These are phyloP conservation scores for Dermatemys mawii DNA, from an alignment of 2,113 vertebrate species.

Conservation along the genomic window DNA sequence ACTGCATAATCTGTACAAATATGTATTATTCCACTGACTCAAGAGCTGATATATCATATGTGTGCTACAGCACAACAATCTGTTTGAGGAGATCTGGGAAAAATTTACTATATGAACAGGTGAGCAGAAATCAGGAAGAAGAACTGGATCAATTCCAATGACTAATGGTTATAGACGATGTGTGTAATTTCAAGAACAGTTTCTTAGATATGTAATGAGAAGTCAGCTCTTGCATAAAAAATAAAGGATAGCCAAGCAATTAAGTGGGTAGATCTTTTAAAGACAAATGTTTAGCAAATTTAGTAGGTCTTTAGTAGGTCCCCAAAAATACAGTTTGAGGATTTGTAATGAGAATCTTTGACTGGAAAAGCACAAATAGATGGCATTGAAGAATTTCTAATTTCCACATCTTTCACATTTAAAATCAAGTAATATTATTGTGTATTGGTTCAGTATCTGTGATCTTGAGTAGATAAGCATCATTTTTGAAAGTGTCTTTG, in stretches of 20 bases:
- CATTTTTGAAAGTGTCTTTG: neutral
- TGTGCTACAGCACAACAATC: neutral
- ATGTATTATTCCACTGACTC: neutral
- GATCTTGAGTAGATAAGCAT: neutral
- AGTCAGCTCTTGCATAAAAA: neutral
- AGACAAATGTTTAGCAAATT: neutral
- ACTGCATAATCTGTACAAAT: neutral
- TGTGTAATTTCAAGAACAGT: neutral
- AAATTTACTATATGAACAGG: neutral
- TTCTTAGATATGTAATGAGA: neutral
- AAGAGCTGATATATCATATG: rapidly evolving
- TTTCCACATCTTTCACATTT: neutral
- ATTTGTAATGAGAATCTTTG: too few species aligned
- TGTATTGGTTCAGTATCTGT: neutral
- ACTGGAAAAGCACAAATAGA: neutral
- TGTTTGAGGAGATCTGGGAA: neutral
- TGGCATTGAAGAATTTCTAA: rapidly evolving
- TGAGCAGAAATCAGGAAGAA: neutral
- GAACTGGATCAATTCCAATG: neutral
- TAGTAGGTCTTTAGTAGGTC: too few species aligned
- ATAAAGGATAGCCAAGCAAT: neutral
- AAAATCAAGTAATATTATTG: neutral
- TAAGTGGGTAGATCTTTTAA: neutral
- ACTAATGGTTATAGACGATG: neutral
- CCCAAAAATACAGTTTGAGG: too few species aligned